Evolutionary conservation across 92 coral and sea anemone species (phyloP).

Genomic region (Actinostola sp.): DNA sequence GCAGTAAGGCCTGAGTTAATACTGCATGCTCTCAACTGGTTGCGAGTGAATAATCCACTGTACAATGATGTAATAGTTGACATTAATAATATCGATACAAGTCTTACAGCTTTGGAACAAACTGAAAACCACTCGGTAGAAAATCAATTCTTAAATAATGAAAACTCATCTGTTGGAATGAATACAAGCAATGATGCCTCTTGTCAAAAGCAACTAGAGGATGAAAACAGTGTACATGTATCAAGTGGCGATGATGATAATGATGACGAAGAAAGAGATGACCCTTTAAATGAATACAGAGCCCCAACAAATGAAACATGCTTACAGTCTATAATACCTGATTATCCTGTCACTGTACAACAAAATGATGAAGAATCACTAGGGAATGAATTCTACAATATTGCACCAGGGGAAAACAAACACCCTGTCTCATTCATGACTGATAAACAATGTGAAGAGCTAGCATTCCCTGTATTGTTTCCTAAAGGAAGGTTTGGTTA

Average conservation of each 20-base stretch:
- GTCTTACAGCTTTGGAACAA: conserved; percentile 20
- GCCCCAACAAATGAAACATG: conserved; percentile 58
- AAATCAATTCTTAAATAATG: neutral
- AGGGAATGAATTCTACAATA: conserved; percentile 61
- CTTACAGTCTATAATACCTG: conserved; percentile 61
- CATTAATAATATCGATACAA: conserved; percentile 36
- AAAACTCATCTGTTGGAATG: neutral
- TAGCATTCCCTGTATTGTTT: conserved; percentile 72
- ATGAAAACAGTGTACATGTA: too few species aligned
- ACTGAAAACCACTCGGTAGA: neutral
- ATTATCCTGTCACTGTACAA: conserved; percentile 43
- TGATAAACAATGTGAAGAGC: conserved; percentile 68
- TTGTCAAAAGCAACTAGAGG: conserved; percentile 2
- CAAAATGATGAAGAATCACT: conserved; percentile 22
- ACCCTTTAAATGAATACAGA: conserved; percentile 60
- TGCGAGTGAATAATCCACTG: conserved; percentile 35
- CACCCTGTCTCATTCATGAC: conserved; percentile 62
- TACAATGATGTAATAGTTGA: conserved; percentile 35
- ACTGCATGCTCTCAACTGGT: conserved; percentile 47
- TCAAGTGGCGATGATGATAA: conserved; percentile 10
- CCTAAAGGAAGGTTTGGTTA: conserved; percentile 68
- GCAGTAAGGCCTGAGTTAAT: conserved; percentile 59
- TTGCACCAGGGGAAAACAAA: conserved; percentile 50
- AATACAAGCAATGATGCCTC: neutral
- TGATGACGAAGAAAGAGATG: conserved; percentile 49